Evolutionary conservation across 2,113 vertebrate species (phyloP), one percentile per base, ranked within the genome.

Genomic region (Callochromis pleurospilus): DNA sequence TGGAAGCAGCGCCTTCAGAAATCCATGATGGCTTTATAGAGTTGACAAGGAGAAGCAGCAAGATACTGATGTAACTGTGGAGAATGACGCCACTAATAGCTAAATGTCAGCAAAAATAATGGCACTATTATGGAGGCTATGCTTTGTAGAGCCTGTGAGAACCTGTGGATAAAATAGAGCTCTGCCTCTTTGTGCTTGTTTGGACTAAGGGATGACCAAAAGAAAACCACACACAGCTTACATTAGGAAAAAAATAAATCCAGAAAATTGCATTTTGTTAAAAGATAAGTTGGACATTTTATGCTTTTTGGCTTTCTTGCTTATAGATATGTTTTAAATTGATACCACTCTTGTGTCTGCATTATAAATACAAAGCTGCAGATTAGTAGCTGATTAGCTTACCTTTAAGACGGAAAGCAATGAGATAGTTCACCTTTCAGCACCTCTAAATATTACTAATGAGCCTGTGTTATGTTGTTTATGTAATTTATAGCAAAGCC

Each of bases 11-110:
- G 81, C 85, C 79, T 90, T 88, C 58, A 68, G 19, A 33, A 70
- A 82, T 88, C 90, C 53, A 81, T 55, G 45, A 81, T 8, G 53
- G 90, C 80, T 86, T 73, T 83, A 86, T 88, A 88, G 33, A 51
- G 89, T 73, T 91, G 89, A 90, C 80, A 51, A 42, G 84, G 21
- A 51, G 84, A 79, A 51, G 89, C 83, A 24, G 82, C n/a, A 19
- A 49, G 80, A 45, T 79, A 80, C 56, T 49, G 82, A 92, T 58
- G 86, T 80, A 42, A 54, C 86, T 8, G 51, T 65, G 83, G 88
- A 65, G 55, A 86, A 77, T 56, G 60, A 83, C 31, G 84, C 19
- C 3, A 70, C 70, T 54, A 17, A 87, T 79, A 17, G 68, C 75
- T 88, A 51, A 88, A 65, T 83, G 90, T 85, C 80, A 86, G 70